Evolutionary conservation across 2,113 vertebrate species (phyloP).

Genomic region (Oncorhynchus kisutch): DNA sequence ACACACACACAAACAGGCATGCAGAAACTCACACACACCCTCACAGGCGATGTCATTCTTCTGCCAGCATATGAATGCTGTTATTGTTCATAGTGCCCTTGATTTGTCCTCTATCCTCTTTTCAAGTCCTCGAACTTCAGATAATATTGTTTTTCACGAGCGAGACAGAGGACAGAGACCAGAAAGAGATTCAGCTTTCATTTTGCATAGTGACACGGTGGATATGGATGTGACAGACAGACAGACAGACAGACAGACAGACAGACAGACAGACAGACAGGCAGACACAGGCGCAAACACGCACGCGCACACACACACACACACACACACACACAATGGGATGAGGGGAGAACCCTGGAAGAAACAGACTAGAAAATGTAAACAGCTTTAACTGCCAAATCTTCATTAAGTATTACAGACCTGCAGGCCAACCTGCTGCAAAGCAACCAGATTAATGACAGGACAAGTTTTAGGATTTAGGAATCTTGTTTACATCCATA

Average conservation of each 20-base stretch:
- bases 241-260: no score
- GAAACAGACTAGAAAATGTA: not conserved
- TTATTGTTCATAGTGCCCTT: constrained; percentile 12
- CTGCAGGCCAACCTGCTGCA: not conserved
- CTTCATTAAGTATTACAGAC: not conserved
- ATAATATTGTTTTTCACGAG: not conserved
- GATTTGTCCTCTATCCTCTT: not conserved
- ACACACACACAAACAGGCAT: not conserved
- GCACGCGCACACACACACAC: not conserved
- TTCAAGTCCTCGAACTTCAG: not conserved
- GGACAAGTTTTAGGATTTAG: not conserved
- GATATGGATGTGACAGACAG: not conserved
- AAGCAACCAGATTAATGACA: not conserved
- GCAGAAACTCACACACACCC: constrained; percentile 2
- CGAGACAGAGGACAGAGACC: not conserved
- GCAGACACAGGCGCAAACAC: not conserved
- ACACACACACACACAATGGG: not conserved
- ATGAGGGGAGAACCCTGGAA: not conserved
- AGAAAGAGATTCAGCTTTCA: not conserved
- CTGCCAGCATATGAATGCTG: not conserved
- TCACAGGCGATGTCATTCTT: not conserved
- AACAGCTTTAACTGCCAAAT: not conserved
- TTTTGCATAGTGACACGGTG: no score
- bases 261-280: not conserved
- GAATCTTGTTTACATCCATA: not conserved